Evolutionary conservation across 2,797 vertebrate species (phyloP).

Genomic region (Pseudochromis fuscus): DNA sequence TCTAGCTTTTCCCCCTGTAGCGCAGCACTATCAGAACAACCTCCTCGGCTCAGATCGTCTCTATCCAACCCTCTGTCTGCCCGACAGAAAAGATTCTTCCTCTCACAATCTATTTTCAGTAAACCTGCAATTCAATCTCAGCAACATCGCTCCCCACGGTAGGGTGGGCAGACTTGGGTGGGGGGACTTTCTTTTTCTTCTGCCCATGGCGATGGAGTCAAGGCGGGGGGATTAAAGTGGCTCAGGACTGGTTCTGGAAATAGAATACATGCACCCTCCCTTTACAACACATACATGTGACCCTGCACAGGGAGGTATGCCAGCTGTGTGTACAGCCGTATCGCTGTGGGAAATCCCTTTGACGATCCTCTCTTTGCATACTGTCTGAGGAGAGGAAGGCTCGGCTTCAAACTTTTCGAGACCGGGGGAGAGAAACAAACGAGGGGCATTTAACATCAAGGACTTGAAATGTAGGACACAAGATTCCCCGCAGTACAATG

Average conservation of each 20-base stretch:
- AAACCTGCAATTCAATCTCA: slow-evolving; percentile 84
- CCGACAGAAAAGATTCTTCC: slow-evolving; percentile 71
- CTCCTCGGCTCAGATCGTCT: slow-evolving; percentile 59
- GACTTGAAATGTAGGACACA: slow-evolving; percentile 54
- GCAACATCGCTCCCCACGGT: slow-evolving; percentile 64
- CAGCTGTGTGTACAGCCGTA: slow-evolving; percentile 62
- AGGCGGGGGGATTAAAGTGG: slow-evolving; percentile 79
- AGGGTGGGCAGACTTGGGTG: slow-evolving; percentile 41
- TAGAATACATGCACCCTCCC: slow-evolving; percentile 77
- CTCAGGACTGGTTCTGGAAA: slow-evolving; percentile 81
- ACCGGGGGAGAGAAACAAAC: slow-evolving; percentile 35
- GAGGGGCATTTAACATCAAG: slow-evolving; percentile 49
- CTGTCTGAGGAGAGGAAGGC: neutral
- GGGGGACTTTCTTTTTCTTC: slow-evolving; percentile 59
- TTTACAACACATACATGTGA: slow-evolving; percentile 65
- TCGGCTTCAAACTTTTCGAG: slow-evolving; percentile 29
- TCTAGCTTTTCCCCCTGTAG: slow-evolving; percentile 62
- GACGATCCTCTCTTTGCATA: slow-evolving; percentile 15
- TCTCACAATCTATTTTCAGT: slow-evolving; percentile 83
- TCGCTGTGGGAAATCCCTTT: slow-evolving; percentile 57
- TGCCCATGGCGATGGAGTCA: slow-evolving; percentile 61
- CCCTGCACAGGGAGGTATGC: slow-evolving; percentile 50
- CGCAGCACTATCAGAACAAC: slow-evolving; percentile 56
- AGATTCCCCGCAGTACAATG: slow-evolving; percentile 64
- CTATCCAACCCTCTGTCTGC: slow-evolving; percentile 69